These are phyloP conservation scores for Erpobdella octoculata DNA, from an alignment of 2,888 invertebrate species.

Conservation along the genomic window DNA sequence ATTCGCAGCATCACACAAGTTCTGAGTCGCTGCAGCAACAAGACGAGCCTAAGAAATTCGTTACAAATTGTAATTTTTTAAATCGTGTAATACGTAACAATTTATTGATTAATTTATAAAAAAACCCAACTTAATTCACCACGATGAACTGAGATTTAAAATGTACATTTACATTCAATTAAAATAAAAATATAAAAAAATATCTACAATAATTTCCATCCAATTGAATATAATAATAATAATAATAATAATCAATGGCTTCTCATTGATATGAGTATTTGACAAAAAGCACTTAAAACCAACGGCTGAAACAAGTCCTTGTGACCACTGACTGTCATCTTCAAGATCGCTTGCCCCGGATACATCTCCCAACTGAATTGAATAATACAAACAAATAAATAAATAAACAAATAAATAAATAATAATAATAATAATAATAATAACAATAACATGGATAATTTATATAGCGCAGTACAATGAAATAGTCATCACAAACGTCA, in stretches of 20 bases:
- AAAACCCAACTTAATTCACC: not conserved
- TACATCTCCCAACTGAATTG: slow-evolving; percentile 25
- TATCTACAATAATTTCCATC: no score
- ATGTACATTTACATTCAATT: not conserved
- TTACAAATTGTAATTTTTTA: not conserved
- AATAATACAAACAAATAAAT: not conserved
- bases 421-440: no score
- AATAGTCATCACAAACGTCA: no score
- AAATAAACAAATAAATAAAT: not conserved
- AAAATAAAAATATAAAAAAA: no score
- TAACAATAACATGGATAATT: no score
- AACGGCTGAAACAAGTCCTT: slow-evolving; percentile 81
- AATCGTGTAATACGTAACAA: not conserved
- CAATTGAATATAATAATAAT: not conserved
- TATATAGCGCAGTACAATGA: no score
- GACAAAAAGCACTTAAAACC: slow-evolving; percentile 36
- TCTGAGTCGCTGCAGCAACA: slow-evolving; percentile 94
- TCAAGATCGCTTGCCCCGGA: slow-evolving; percentile 26
- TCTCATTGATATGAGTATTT: not conserved
- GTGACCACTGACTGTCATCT: slow-evolving; percentile 81
- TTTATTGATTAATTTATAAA: not conserved
- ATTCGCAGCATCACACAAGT: slow-evolving; percentile 93
- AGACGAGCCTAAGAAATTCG: slow-evolving; percentile 62
- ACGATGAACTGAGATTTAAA: not conserved
- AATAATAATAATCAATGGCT: not conserved